Conservation (phyloP, 2,888 invertebrate species). For the Amblyjoppa proteus region DNA sequence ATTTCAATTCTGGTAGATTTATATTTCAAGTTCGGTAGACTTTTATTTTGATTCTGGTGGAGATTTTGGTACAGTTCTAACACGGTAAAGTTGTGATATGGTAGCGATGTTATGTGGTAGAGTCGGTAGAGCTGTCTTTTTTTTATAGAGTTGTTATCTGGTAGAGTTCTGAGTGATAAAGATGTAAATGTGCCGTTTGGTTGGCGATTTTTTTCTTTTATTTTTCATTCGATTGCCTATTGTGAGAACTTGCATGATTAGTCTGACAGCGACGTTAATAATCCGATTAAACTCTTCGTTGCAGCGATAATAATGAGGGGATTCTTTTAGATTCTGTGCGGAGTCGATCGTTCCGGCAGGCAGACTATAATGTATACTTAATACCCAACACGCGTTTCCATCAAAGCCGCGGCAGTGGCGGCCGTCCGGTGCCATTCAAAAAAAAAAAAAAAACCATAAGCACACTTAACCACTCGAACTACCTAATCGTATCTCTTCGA, state of each 20-base stretch:
- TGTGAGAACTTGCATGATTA: background rate
- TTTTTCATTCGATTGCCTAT: too few species aligned
- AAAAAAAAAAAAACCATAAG: conserved; percentile 32
- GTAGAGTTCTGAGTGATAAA: too few species aligned
- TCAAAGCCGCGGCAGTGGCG: background rate
- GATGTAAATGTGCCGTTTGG: too few species aligned
- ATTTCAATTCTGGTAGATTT: too few species aligned
- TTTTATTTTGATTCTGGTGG: too few species aligned
- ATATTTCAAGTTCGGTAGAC: too few species aligned
- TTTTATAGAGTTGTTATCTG: too few species aligned
- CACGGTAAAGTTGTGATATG: too few species aligned
- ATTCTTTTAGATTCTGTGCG: background rate
- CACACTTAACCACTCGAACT: conserved; percentile 23
- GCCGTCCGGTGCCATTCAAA: conserved; percentile 15
- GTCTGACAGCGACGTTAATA: background rate
- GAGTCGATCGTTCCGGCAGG: background rate
- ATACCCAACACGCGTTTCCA: conserved; percentile 35
- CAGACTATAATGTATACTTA: conserved; percentile 11
- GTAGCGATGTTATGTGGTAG: too few species aligned
- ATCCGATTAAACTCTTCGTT: conserved; percentile 1
- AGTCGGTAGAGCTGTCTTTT: too few species aligned
- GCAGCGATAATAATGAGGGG: background rate
- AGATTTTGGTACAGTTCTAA: too few species aligned
- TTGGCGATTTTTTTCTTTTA: too few species aligned
- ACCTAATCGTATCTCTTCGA: background rate